A percentile compares a stretch with the other conserved stretches of the same genome.
These are phyloP conservation scores for Gallirallus australis DNA, from an alignment of 2,797 vertebrate species.

Conservation along the genomic window DNA sequence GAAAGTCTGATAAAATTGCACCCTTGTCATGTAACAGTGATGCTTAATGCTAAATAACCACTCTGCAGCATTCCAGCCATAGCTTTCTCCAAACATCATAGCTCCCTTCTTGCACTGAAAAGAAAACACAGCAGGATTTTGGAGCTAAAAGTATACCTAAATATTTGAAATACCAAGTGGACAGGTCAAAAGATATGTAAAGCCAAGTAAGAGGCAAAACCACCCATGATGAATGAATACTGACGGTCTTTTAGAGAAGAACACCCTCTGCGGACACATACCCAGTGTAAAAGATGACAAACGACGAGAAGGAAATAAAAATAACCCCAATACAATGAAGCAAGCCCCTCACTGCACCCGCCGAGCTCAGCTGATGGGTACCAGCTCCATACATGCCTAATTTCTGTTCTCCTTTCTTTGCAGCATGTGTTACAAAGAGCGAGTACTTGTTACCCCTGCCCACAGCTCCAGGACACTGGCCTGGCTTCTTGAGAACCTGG, in stretches of 20 bases:
- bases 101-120: conserved; percentile 9
- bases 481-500: neutral
- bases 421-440: neutral
- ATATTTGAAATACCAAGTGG: conserved; percentile 13
- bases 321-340: neutral
- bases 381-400: neutral
- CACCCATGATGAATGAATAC: neutral
- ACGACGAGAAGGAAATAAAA: neutral
- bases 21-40: conserved; percentile 40
- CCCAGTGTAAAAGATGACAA: fast-evolving
- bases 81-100: conserved; percentile 48
- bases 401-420: neutral
- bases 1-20: conserved; percentile 56
- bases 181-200: conserved; percentile 19
- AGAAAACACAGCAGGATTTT: conserved; percentile 20
- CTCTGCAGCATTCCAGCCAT: conserved; percentile 56
- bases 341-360: neutral
- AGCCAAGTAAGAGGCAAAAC: neutral
- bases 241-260: neutral
- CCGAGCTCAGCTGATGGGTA: neutral
- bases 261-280: neutral
- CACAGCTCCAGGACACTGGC: neutral
- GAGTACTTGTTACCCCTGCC: neutral
- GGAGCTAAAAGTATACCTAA: conserved; percentile 41
- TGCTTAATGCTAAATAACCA: conserved; percentile 55